Evolutionary conservation across 2,888 invertebrate species (phyloP), one percentile per base, ranked within the genome.

Genomic region (Willowsia nigromaculata): DNA sequence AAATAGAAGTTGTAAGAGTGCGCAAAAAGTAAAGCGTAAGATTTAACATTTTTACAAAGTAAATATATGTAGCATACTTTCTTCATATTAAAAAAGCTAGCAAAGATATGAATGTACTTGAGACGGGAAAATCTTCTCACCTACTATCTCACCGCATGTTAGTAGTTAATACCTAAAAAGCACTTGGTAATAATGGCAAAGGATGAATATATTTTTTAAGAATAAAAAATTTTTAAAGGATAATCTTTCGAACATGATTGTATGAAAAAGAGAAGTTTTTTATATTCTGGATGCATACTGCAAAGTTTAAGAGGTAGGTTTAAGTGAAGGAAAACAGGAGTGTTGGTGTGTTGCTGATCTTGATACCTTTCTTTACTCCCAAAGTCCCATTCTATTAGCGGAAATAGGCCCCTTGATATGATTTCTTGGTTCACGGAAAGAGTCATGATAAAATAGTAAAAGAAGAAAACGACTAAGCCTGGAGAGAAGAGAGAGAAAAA

Each of bases 371-470:
- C 33, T 33, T 88, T 89, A 91, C 59, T 91, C 90, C 92, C 91
- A 86, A 91, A 92, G 92, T 91, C 92, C 91, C 92, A 91, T 92
- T 92, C 92, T 91, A 92, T 92, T 92, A 92, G 92, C 85, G 88
- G 89, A 90, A 92, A 92, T 91, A 91, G 92, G 91, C 91, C 92
- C 92, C 92, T 90, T 92, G 92, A 90, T 90, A 91, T 91, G 90
- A 91, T 90, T 91, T 88, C 81, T 83, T 86, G 90, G 85, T 89
- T 90, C 83, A 80, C 71, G 76, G 33, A 50, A 78, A 62, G 65
- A 83, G 76, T 30, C 71, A 84, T 85, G 85, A 84, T 80, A 85
- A 89, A 85, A 85, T 56, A 89, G 85, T 80, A 82, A 85, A 88
- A n/a, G 47, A 43, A 13, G 56, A 71, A 56, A 33, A 56, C n/a